A percentile compares a stretch with the other conserved stretches of the same genome.
Evolutionary conservation across 1,140 invertebrate genomes (phyloP).

Genomic region (Drosophila sproati): DNA sequence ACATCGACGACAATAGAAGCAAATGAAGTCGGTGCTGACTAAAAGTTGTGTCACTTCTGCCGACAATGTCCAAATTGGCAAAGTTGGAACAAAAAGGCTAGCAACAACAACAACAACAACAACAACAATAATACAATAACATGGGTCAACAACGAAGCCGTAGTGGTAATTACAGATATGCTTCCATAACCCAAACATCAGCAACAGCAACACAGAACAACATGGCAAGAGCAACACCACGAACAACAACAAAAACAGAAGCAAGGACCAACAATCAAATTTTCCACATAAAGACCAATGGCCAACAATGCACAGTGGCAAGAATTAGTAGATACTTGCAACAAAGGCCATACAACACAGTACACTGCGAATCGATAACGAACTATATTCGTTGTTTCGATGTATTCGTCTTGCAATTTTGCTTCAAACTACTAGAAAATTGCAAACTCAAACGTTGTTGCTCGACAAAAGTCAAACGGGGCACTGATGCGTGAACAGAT

Average conservation of each 20-base stretch:
- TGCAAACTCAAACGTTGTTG: neutral
- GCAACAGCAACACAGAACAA: neutral
- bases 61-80: constrained; percentile 75
- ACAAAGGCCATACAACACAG: constrained; percentile 4
- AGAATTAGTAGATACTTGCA: constrained; percentile 1
- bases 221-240: constrained; percentile 9
- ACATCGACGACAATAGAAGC: constrained; percentile 25
- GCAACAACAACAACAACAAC: constrained; percentile 25
- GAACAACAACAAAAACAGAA: constrained; percentile 19
- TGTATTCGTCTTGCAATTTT: constrained; percentile 6
- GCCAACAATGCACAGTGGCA: constrained; percentile 31
- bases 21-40: constrained; percentile 45
- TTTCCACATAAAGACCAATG: constrained; percentile 22
- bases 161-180: constrained; percentile 68
- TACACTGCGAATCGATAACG: constrained; percentile 14
- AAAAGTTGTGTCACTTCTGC: constrained; percentile 55
- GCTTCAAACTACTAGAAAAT: neutral
- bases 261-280: constrained; percentile 46
- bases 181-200: constrained; percentile 52
- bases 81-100: constrained; percentile 71
- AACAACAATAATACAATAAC: constrained; percentile 8
- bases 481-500: neutral
- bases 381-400: constrained; percentile 1
- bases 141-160: constrained; percentile 27
- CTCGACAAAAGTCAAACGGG: neutral